Base-by-base conservation (phyloP, 2,113 vertebrate species). In the Misgurnus anguillicaudatus region DNA sequence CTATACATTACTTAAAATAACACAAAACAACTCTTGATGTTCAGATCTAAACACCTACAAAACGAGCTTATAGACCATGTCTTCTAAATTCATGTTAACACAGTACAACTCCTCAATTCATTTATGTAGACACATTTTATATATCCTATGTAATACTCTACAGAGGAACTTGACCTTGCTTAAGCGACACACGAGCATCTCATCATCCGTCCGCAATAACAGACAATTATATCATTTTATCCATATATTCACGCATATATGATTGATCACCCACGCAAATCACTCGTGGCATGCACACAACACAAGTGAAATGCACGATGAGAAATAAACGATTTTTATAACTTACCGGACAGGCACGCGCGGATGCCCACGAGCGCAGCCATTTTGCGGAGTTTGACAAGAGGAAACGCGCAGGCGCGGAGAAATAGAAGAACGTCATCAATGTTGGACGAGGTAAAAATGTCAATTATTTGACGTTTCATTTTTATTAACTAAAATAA, bases 351-450 rank as follows among this genome's bases (percentile, higher is more conserved):
- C 76, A 90, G 80, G 83, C 90, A 92, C 38, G 92, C 91, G 80
- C 93, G 92, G 39, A 93, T 5, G 0, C 90, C 87, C 45, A 92
- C 80, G n/a, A 93, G 88, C 89, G 90, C 86, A 77, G 92, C 92
- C 93, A 94, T 94, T 87, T 93, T 92, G 85, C 60, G 45, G 75
- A 84, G 75, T 64, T 36, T 64, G 2, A 31, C 51, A 42, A 42
- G 39, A 65, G 1, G 10, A 10, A 36, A 71, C 0, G 38, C 45
- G 77, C 87, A 85, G 81, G 84, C 71, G 84, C 76, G 4, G 14
- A 16, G 17, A 77, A 72, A n/a, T 57, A 65, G 24, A n/a, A 17
- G 6, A 2, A 55, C 83, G 80, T 53, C 57, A 79, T 82, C 55
- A 55, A 14, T 5, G 36, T 3, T 63, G 61, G 69, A 61, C 78